Conservation (phyloP, 2,113 vertebrate species). For the Mormoops blainvillei region DNA sequence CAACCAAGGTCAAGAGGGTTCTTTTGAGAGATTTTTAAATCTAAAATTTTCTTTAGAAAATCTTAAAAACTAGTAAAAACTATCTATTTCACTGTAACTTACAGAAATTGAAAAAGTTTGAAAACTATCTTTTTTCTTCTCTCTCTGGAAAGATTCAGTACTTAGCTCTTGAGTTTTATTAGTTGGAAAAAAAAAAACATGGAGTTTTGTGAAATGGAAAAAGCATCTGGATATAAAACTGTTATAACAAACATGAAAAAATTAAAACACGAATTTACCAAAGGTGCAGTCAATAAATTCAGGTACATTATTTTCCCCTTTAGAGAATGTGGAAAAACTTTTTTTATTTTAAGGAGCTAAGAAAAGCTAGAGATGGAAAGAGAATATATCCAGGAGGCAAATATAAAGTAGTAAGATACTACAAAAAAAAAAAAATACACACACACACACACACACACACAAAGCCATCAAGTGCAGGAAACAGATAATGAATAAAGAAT, state of each 20-base stretch:
- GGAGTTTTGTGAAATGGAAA: not conserved
- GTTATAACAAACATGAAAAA: not conserved
- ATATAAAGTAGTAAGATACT: not conserved
- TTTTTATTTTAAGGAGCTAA: not conserved
- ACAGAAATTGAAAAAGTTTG: not conserved
- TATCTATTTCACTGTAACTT: not conserved
- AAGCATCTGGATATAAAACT: not conserved
- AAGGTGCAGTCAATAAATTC: not conserved
- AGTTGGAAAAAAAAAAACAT: not conserved
- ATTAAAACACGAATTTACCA: constrained; percentile 23
- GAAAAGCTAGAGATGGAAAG: not conserved
- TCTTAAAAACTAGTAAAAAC: too few species aligned
- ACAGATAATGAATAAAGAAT: constrained; percentile 15
- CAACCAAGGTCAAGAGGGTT: not conserved
- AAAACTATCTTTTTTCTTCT: constrained; percentile 12
- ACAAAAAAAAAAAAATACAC: too few species aligned
- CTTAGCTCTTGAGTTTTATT: not conserved
- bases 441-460: too few species aligned
- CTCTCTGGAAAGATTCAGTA: not conserved
- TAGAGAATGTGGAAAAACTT: not conserved
- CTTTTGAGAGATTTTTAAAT: not conserved
- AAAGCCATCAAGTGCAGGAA: not conserved
- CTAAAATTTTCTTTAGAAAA: not conserved
- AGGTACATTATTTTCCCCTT: not conserved
- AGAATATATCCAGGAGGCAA: not conserved